Base-by-base conservation (phyloP, 1,140 invertebrate genomes). In the Augochlora pura region DNA sequence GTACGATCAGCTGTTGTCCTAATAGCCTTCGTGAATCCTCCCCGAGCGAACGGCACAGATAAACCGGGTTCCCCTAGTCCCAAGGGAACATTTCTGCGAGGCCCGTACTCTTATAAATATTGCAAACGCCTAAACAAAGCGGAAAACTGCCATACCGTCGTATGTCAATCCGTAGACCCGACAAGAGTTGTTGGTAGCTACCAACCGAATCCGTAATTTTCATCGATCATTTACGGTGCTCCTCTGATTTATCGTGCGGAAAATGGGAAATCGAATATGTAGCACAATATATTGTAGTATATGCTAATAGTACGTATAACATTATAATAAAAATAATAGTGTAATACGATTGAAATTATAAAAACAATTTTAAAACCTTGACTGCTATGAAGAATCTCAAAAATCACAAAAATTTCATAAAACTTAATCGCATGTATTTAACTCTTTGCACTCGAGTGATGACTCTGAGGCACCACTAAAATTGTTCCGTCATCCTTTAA, bases 1-100 rank as follows among this genome's bases (percentile, higher is more conserved):
- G 62, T 46, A 32, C 74, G 86, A 91, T 91, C 88, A 89, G 90
- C 90, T 89, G 89, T 89, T 91, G 88, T 76, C 88, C 88, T 88
- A 90, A 89, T 88, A 79, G 82, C 73, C 74, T 70, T 82, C 82
- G 81, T 81, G 84, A 86, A 71, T 77, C 42, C 39, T 74, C 65
- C 78, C 54, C 65, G 54, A 80, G 73, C 67, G 80, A 77, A 63
- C 81, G 74, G 57, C 73, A 69, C 73, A 84, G 86, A 88, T 88
- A 87, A 90, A 88, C 84, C 84, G 73, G 74, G 81, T 66, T 84
- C 79, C 86, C 86, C 88, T 66, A 77, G 75, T 91, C 91, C 71
- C 90, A 57, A 32, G 89, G 83, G 90, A 90, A 80, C 82, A 57
- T 80, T 52, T 86, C 76, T 69, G 64, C 81, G 81, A 80, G 68